These are phyloP conservation scores for Porites divaricata DNA, from an alignment of 92 coral and sea anemone species.

Conservation along the genomic window DNA sequence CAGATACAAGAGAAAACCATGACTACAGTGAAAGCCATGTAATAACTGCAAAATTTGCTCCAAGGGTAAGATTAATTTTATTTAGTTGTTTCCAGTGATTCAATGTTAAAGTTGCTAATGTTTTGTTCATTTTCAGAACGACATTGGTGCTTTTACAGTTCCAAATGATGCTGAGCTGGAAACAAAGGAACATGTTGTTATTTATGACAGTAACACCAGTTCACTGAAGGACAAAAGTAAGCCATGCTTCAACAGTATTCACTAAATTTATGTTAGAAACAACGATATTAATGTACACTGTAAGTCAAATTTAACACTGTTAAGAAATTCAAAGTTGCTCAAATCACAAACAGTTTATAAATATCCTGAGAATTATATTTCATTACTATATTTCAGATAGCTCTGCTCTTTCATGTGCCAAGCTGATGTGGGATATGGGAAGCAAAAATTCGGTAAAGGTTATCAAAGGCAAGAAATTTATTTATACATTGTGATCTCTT, in stretches of 20 bases:
- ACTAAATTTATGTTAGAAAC: no score
- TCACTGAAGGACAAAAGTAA: constrained; percentile 89
- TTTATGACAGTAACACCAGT: constrained; percentile 87
- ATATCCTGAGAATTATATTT: neutral
- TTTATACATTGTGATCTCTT: neutral
- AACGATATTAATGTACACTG: no score
- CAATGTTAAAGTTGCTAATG: no score
- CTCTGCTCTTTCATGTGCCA: constrained; percentile 90
- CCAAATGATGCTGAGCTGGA: constrained; percentile 93
- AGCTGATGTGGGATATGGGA: constrained; percentile 96
- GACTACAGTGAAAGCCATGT: constrained; percentile 96
- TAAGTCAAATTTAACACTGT: no score
- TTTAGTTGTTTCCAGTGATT: no score
- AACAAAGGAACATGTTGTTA: constrained; percentile 86
- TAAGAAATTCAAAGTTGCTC: no score
- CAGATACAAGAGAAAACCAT: constrained; percentile 91
- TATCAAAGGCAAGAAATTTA: constrained; percentile 69
- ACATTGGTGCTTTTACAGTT: constrained; percentile 92
- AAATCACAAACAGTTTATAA: no score
- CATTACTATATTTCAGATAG: constrained; percentile 65
- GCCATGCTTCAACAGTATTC: no score
- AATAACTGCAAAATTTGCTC: constrained; percentile 92
- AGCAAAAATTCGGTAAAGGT: constrained; percentile 89
- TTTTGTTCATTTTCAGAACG: constrained; percentile 62
- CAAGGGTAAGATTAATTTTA: constrained; percentile 75